Conservation (phyloP, 1,140 invertebrate species). For the Sitobion miscanthi region DNA sequence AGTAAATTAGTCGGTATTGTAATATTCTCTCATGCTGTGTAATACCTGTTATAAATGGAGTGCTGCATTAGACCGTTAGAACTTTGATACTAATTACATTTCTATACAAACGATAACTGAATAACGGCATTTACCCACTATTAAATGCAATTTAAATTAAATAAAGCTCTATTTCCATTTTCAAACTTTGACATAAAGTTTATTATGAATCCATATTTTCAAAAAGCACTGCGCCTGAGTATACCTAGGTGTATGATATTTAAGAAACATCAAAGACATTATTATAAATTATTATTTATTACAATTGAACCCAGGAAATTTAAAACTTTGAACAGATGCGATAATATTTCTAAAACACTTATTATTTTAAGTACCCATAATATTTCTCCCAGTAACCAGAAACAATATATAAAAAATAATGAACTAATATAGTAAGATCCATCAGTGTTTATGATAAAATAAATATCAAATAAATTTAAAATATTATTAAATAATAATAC, state of each 20-base stretch:
- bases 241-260: neutral
- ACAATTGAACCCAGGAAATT: neutral
- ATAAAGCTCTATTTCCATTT: conserved; percentile 2
- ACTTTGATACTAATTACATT: neutral
- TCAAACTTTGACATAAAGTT: neutral
- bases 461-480: too few relatives aligned
- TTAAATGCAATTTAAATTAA: neutral
- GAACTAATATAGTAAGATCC: too few relatives aligned
- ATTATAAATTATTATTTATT: too few relatives aligned
- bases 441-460: too few relatives aligned
- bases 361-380: neutral
- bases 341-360: neutral
- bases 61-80: neutral
- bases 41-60: neutral
- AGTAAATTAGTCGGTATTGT: neutral
- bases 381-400: neutral
- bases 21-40: neutral
- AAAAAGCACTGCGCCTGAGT: neutral
- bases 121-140: neutral
- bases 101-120: neutral
- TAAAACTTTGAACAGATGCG: neutral
- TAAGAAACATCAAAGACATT: neutral
- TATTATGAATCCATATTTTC: neutral
- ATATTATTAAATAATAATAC: neutral
- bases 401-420: too few relatives aligned